Evolutionary conservation across 2,797 vertebrate species (phyloP).

Genomic region (Bradypus variegatus): DNA sequence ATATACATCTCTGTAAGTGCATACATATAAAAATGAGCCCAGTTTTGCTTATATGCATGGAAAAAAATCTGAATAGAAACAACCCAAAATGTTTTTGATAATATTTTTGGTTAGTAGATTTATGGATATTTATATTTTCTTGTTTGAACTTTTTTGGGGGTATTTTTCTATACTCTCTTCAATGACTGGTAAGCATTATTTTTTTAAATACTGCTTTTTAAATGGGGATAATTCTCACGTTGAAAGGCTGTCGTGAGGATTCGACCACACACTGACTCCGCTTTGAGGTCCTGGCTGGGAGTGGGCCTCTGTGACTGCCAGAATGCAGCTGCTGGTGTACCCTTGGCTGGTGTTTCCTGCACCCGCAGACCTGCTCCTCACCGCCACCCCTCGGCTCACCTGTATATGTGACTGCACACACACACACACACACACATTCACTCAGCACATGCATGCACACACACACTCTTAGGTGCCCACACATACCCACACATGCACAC

Average conservation of each 20-base stretch:
- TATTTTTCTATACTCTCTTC: too few species aligned
- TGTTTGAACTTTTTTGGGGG: too few species aligned
- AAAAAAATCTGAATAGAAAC: neutral
- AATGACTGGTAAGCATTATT: fast-evolving
- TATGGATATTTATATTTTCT: neutral
- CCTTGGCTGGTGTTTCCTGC: too few species aligned
- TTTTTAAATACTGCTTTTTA: neutral
- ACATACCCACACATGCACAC: too few species aligned
- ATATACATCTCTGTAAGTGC: fast-evolving
- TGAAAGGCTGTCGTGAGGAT: neutral
- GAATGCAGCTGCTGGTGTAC: neutral
- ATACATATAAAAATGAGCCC: neutral
- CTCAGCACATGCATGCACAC: too few species aligned
- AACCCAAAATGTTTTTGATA: fast-evolving
- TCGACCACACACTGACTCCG: neutral
- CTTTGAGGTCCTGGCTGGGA: too few species aligned
- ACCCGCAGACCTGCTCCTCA: too few species aligned
- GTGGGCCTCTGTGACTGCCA: too few species aligned
- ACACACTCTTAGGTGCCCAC: fast-evolving
- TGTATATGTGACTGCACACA: too few species aligned
- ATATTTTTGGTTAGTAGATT: neutral
- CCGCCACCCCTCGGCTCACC: too few species aligned
- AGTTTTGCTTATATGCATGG: fast-evolving
- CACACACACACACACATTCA: too few species aligned
- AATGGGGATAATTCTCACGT: too few species aligned